Evolutionary conservation across 2,888 invertebrate genomes (phyloP).

Genomic region (Mesoligia furuncula): DNA sequence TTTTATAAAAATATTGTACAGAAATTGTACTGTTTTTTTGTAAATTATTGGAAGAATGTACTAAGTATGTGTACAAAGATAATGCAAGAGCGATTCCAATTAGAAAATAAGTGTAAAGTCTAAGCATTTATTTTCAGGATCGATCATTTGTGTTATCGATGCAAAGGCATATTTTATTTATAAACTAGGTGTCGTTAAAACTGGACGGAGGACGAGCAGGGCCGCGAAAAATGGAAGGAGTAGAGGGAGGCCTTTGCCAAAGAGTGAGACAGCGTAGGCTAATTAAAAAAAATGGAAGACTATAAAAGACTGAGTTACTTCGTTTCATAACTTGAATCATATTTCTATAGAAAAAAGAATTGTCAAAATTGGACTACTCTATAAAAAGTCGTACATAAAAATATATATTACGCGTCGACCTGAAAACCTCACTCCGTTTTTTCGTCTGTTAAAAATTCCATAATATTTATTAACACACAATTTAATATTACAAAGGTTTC

Average conservation of each 20-base stretch:
- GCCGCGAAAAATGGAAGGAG: no score
- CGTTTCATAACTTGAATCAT: background rate
- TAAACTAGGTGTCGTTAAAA: background rate
- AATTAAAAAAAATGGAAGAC: background rate
- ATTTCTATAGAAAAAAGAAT: conserved; percentile 2
- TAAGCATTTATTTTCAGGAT: background rate
- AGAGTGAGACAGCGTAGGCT: background rate
- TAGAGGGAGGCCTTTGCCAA: background rate
- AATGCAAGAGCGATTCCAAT: background rate
- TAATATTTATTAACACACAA: background rate
- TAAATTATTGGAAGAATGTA: background rate
- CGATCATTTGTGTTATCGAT: background rate
- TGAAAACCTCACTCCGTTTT: no score
- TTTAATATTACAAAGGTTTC: background rate
- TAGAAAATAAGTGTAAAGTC: background rate
- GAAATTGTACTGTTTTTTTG: background rate
- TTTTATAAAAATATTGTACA: conserved; percentile 1
- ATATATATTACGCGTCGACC: no score
- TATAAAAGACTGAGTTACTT: background rate
- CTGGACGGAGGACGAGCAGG: background rate
- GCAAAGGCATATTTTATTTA: background rate
- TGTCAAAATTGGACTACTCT: no score
- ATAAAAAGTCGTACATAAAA: no score
- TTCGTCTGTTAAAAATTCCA: background rate
- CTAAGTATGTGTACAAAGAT: no score